Conservation (phyloP, 2,888 invertebrate genomes). For the Sinhomidia bicolor region DNA sequence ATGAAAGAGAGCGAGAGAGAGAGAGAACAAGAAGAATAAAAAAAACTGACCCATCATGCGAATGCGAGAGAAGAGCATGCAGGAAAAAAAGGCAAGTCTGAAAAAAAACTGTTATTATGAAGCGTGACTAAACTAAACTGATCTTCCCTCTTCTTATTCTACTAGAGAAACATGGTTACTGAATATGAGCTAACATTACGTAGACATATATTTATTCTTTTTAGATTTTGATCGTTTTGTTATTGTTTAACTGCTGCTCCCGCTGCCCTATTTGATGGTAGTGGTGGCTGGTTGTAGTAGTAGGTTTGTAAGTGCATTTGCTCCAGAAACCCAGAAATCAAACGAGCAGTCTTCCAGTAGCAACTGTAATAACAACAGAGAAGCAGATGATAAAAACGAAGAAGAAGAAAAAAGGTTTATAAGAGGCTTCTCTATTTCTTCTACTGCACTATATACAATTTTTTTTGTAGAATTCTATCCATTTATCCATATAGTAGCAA, state of each 20-base stretch:
- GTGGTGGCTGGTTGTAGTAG: background rate
- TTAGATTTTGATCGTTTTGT: too few relatives aligned
- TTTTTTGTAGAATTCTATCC: too few relatives aligned
- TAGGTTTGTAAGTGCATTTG: conserved; percentile 14
- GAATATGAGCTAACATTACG: too few relatives aligned
- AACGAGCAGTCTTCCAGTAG: conserved; percentile 27
- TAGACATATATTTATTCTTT: too few relatives aligned
- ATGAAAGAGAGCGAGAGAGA: background rate
- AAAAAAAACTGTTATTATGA: conserved; percentile 48
- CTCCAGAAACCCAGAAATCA: conserved; percentile 61
- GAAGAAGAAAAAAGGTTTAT: background rate
- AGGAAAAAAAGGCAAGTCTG: background rate
- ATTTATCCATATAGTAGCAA: too few relatives aligned
- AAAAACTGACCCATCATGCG: conserved; percentile 41
- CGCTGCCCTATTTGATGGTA: too few relatives aligned
- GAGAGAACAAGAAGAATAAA: too few relatives aligned
- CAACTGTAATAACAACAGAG: conserved; percentile 31
- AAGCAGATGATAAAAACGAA: conserved; percentile 3
- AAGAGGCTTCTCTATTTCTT: background rate
- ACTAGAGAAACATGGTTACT: conserved; percentile 1
- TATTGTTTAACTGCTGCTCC: conserved; percentile 18
- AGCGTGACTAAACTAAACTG: conserved; percentile 49
- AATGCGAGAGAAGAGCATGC: too few relatives aligned
- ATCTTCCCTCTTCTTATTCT: conserved; percentile 1
- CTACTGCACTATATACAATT: background rate